phyloP scores from a whole-genome alignment of 2,113 vertebrate genomes.

The Bos taurus region ARS-UCD2.0 NC_037349.1:18507501-18508000 shows the following conservation, averaged over 20 bases:
- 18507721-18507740: background rate
- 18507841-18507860: background rate
- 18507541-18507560: background rate
- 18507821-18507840: background rate
- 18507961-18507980: background rate
- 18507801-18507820: background rate
- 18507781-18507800: background rate
- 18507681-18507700: background rate
- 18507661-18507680: background rate
- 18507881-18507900: background rate
- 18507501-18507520: background rate
- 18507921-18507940: background rate
- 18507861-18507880: background rate
- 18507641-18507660: background rate
- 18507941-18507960: background rate
- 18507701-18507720: background rate
- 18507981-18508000: background rate
- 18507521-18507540: background rate
- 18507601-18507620: background rate
- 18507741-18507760: background rate
- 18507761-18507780: background rate
- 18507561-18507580: background rate
- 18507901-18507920: background rate
- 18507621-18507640: background rate
- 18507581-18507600: background rate